These are phyloP conservation scores for Trochalopteron elliotii DNA, from an alignment of 2,113 vertebrate genomes.

Conservation along the genomic window DNA sequence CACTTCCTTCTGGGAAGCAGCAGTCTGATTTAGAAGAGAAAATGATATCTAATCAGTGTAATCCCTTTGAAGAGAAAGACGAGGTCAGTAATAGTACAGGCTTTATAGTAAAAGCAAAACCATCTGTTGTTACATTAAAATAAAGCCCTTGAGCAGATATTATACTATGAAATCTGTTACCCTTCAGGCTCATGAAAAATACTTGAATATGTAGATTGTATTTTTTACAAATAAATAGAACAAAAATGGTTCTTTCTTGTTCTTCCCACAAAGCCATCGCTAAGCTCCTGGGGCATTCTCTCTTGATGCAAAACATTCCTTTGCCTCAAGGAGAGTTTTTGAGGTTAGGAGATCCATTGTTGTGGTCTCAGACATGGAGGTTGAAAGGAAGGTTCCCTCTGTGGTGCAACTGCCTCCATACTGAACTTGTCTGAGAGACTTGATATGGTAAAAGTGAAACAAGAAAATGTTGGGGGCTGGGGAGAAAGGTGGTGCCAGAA, in stretches of 20 bases:
- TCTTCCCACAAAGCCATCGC: conserved; percentile 47
- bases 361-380: conserved; percentile 43
- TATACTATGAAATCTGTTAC: conserved; percentile 38
- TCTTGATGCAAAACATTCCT: conserved; percentile 59
- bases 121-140: conserved; percentile 53
- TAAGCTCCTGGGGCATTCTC: conserved; percentile 26
- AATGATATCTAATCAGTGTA: conserved; percentile 52
- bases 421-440: conserved; percentile 1
- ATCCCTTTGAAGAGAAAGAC: conserved; percentile 61
- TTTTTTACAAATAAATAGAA: conserved; percentile 61
- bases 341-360: conserved; percentile 44
- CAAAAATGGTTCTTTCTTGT: conserved; percentile 45
- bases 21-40: conserved; percentile 35
- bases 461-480: background rate
- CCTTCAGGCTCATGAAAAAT: conserved; percentile 33
- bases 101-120: conserved; percentile 54
- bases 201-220: conserved; percentile 48
- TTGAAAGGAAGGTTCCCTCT: conserved; percentile 16
- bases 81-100: conserved; percentile 54
- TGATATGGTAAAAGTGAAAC: conserved; percentile 33
- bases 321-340: conserved; percentile 49
- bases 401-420: background rate
- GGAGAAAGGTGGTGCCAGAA: background rate
- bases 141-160: conserved; percentile 53
- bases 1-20: conserved; percentile 30